Evolutionary conservation across 2,113 vertebrate genomes (phyloP).

Genomic region (Sander vitreus): DNA sequence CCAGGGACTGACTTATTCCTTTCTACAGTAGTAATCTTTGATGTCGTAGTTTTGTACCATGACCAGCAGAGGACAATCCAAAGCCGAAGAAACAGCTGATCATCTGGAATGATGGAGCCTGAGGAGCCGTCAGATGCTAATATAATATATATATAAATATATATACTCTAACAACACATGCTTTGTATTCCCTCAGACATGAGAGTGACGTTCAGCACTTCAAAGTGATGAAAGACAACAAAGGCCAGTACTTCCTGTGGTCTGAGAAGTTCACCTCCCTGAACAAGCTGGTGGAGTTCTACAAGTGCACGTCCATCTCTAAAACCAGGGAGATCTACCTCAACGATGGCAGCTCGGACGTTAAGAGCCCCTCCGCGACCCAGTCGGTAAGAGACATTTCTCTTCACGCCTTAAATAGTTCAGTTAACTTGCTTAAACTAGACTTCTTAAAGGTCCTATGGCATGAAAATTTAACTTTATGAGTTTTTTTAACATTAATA

Average conservation of each 20-base stretch:
- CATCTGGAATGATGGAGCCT: constrained; percentile 9
- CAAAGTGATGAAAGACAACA: constrained; percentile 94
- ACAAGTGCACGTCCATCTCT: constrained; percentile 92
- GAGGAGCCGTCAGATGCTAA: background rate
- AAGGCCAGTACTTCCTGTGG: constrained; percentile 95
- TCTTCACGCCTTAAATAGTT: background rate
- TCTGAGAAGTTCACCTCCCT: constrained; percentile 94
- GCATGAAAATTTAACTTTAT: too few species aligned
- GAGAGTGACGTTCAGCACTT: constrained; percentile 96
- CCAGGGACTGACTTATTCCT: background rate
- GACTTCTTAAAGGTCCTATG: too few species aligned
- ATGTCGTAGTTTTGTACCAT: constrained; percentile 16
- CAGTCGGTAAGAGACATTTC: constrained; percentile 36
- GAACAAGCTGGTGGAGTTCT: constrained; percentile 96
- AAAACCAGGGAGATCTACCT: constrained; percentile 92
- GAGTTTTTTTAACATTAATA: too few species aligned
- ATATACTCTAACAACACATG: too few species aligned
- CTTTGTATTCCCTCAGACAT: constrained; percentile 83
- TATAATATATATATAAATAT: too few species aligned
- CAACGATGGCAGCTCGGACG: constrained; percentile 82
- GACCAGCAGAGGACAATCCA: constrained; percentile 67
- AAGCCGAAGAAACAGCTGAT: background rate
- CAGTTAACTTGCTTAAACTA: background rate
- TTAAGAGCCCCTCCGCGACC: constrained; percentile 13
- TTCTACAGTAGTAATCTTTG: background rate